These are phyloP conservation scores for Chelonus insularis DNA, from an alignment of 1,140 invertebrate genomes.

Conservation along the genomic window DNA sequence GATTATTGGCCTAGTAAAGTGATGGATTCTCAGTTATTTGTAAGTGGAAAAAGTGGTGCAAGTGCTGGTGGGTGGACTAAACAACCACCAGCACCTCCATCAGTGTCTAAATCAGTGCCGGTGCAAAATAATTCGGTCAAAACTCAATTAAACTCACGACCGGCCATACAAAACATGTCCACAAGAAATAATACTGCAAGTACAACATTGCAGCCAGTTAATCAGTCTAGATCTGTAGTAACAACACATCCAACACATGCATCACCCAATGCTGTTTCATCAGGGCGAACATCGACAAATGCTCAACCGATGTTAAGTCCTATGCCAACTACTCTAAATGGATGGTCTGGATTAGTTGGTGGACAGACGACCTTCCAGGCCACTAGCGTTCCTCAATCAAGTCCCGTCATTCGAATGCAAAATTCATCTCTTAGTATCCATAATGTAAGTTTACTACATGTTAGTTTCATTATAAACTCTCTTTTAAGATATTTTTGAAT, in stretches of 20 bases:
- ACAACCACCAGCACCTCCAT: slow-evolving; percentile 58
- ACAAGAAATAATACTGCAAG: slow-evolving; percentile 36
- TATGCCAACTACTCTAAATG: slow-evolving; percentile 53
- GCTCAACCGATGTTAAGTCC: slow-evolving; percentile 49
- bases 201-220: slow-evolving; percentile 43
- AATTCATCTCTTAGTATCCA: slow-evolving; percentile 49
- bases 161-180: slow-evolving; percentile 42
- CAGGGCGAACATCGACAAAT: slow-evolving; percentile 42
- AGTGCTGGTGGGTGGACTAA: slow-evolving; percentile 67
- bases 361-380: slow-evolving; percentile 58
- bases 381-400: slow-evolving; percentile 47
- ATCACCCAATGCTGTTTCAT: slow-evolving; percentile 44
- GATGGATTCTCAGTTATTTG: slow-evolving; percentile 73
- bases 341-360: slow-evolving; percentile 59
- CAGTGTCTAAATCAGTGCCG: slow-evolving; percentile 28
- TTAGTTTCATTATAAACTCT: too few species aligned
- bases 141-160: slow-evolving; percentile 39
- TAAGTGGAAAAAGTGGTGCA: slow-evolving; percentile 64
- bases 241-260: slow-evolving; percentile 48
- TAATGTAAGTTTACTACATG: slow-evolving; percentile 45
- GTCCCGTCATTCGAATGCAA: slow-evolving; percentile 50
- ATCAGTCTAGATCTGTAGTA: slow-evolving; percentile 42
- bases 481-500: too few species aligned
- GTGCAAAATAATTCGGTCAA: slow-evolving; percentile 47
- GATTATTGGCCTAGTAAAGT: slow-evolving; percentile 90